Base-by-base conservation (phyloP, 2,888 invertebrate species). In the Eutolmus rufibarbis region DNA sequence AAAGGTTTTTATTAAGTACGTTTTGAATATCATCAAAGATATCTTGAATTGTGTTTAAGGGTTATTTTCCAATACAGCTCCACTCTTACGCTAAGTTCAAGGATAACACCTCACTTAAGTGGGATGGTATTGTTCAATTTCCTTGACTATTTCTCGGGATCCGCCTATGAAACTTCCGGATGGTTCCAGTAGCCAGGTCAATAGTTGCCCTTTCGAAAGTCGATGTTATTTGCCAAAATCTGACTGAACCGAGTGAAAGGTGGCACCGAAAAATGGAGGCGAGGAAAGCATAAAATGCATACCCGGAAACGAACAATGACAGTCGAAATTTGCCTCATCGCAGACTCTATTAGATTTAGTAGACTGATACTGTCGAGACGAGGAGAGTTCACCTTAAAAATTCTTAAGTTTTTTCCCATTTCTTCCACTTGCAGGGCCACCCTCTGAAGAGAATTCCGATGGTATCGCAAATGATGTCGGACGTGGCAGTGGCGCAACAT, bases 391-490 rank as follows among this genome's bases (percentile, higher is more conserved):
- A 40, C 23, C 40, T 43, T 40, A 43, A 74, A 28, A 74, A 84
- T 79, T 79, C 51, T 51, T 51, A 78, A 51, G 31, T 79, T 79
- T 79, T n/a, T 79, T 28, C 51, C 23, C 16, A 85, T 78, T 76
- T 88, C 76, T 78, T 84, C 88, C 85, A 87, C 66, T 88, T 88
- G 7, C 74, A 89, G 89, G 88, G 76, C 89, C 88, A 84, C 87
- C 89, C 74, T 88, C 89, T 77, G 89, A 89, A 86, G 89, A 89
- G 56, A 88, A 88, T 88, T 81, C 87, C 84, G 89, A 89, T 87
- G 85, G 84, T 81, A 89, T 87, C 85, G 76, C 87, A 56, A 88
- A 85, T 66, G 87, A 87, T 79, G 87, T 86, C 76, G 87, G 87
- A 87, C 76, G 84, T 56, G 78, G 74, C 76, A 85, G 37, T 74